Evolutionary conservation across 2,113 vertebrate genomes (phyloP), one percentile per base, ranked within the genome.

Genomic region (Prionailurus bengalensis): DNA sequence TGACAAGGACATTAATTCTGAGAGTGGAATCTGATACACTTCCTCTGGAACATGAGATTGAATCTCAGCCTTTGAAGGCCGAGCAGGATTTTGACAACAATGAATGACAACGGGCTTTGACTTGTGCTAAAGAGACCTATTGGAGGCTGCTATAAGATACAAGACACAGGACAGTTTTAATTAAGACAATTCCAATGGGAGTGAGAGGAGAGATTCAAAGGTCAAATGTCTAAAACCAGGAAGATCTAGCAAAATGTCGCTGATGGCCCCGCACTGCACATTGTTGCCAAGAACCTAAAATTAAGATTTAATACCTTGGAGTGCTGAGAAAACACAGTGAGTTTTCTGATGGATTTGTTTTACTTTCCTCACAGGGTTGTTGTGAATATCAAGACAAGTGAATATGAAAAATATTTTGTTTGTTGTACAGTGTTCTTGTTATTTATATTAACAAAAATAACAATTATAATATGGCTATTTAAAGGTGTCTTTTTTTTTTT

Each of bases 401-500:
- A 76, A 73, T 63, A 33, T 83, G 82, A 91, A 96, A 96, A 96
- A 84, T 45, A 71, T 79, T 97, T 89, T 95, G 58, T 74, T 92
- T 89, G 31, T 85, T 97, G 27, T 4, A 0, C 87, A 15, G 3
- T 90, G 74, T 90, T 92, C 79, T 70, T 97, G 85, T 86, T 96
- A 96, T 85, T 94, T 97, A 42, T 93, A 66, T 58, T 82, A 97
- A 89, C 31, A 61, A 84, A 93, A 89, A 89, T 1, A 93, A 16
- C 27, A 78, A 83, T 29, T 61, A 85, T 94, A 95, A 90, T 17
- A 63, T 27, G 10, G 33, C n/a, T 95, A 95, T 95, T 94, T 97
- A 91, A 97, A 63, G 61, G 9, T 58, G 17, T 17, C n/a, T 45
- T 31, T 66, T 42, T n/a, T 36, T 33, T 55, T 31, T 63, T 58